A percentile compares a stretch with the other conserved stretches of the same genome.
Evolutionary conservation across 1,140 invertebrate genomes (phyloP).

Genomic region (Lasioglossum baleicum): DNA sequence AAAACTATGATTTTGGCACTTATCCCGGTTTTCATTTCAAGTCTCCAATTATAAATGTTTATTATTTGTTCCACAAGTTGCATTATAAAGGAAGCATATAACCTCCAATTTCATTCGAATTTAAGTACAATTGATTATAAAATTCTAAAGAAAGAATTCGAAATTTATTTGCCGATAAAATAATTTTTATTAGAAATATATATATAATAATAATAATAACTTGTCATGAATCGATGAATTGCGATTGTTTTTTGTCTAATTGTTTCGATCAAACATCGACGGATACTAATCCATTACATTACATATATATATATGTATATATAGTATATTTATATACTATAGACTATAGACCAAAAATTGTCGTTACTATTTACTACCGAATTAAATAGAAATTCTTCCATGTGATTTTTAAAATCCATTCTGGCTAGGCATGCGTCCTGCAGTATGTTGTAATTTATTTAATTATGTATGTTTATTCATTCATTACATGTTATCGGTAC

Average conservation of each 20-base stretch:
- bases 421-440: slow-evolving; percentile 22
- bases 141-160: neutral
- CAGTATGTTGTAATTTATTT: slow-evolving; percentile 39
- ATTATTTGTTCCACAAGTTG: too few species aligned
- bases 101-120: neutral
- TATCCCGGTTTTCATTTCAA: too few species aligned
- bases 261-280: neutral
- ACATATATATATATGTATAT: neutral
- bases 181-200: too few species aligned
- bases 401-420: slow-evolving; percentile 10
- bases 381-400: slow-evolving; percentile 13
- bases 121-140: neutral
- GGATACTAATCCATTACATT: neutral
- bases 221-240: neutral
- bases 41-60: too few species aligned
- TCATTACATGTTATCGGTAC: slow-evolving; percentile 18
- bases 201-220: neutral
- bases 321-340: too few species aligned
- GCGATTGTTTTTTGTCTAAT: neutral
- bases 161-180: neutral
- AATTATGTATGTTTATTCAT: slow-evolving; percentile 36
- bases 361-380: slow-evolving; percentile 19
- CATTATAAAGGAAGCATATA: neutral
- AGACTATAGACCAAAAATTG: neutral
- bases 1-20: too few species aligned